Evolutionary conservation across 2,888 invertebrate species (phyloP).

Genomic region (Torymus auratus): DNA sequence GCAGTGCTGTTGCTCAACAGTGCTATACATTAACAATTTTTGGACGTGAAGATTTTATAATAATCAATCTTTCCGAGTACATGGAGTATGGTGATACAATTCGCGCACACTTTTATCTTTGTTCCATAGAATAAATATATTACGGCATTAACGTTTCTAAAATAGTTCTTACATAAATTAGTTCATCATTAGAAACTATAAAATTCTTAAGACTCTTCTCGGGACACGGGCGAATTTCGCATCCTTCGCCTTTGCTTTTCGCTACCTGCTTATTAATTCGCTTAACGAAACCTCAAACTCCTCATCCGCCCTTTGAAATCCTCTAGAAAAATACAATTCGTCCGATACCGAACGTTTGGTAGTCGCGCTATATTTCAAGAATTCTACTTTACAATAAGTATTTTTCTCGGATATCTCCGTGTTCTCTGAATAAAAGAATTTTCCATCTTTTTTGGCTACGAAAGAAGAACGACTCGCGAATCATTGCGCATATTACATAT

Average conservation of each 20-base stretch:
- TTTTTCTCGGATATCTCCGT: slow-evolving; percentile 7
- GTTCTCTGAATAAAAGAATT: slow-evolving; percentile 4
- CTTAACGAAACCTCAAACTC: slow-evolving; percentile 35
- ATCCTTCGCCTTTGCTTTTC: not conserved
- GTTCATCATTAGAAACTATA: slow-evolving; percentile 26
- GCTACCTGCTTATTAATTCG: slow-evolving; percentile 13
- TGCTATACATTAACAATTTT: too few species aligned
- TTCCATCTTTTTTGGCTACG: slow-evolving; percentile 4
- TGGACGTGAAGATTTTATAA: too few species aligned
- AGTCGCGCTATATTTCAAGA: slow-evolving; percentile 29
- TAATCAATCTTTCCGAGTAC: too few species aligned
- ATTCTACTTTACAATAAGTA: slow-evolving; percentile 49
- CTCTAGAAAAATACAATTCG: slow-evolving; percentile 54
- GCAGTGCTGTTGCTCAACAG: not conserved
- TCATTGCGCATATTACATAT: slow-evolving; percentile 4
- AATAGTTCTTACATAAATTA: not conserved
- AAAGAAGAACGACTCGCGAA: slow-evolving; percentile 13
- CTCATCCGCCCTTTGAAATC: slow-evolving; percentile 45
- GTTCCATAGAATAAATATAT: too few species aligned
- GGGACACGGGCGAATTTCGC: slow-evolving; percentile 18
- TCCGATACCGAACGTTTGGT: slow-evolving; percentile 35
- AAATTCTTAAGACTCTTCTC: too few species aligned
- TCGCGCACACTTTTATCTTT: too few species aligned
- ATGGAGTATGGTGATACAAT: too few species aligned
- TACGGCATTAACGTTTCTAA: too few species aligned